phyloP scores from a whole-genome alignment of 2,888 invertebrate species.

The Stratiomys singularior region DNA sequence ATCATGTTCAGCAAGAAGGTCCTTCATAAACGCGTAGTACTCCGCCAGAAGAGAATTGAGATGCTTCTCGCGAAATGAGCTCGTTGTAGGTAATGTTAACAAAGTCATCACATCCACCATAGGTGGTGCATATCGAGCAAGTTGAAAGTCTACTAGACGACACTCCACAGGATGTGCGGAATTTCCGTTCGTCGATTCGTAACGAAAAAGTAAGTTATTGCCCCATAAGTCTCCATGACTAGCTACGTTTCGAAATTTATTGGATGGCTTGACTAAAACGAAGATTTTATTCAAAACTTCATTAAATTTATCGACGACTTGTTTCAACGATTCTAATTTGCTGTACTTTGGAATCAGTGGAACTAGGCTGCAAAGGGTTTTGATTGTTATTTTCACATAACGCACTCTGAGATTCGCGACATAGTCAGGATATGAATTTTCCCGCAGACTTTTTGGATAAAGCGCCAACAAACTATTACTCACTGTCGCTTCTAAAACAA shows the following conservation, averaged over 20 bases:
- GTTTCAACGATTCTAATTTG: conserved; percentile 53
- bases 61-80: conserved; percentile 65
- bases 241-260: conserved; percentile 63
- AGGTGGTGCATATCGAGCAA: conserved; percentile 73
- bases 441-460: conserved; percentile 59
- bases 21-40: conserved; percentile 69
- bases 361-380: conserved; percentile 19
- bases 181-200: conserved; percentile 55
- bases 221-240: conserved; percentile 67
- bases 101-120: conserved; percentile 70
- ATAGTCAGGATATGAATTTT: conserved; percentile 62
- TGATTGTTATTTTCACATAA: conserved; percentile 50
- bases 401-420: background rate
- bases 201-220: conserved; percentile 65
- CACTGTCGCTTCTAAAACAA: conserved; percentile 62
- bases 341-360: conserved; percentile 58
- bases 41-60: conserved; percentile 67
- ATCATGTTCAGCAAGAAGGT: conserved; percentile 63
- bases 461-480: conserved; percentile 56
- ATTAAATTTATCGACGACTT: conserved; percentile 57
- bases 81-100: conserved; percentile 67
- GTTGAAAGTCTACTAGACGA: conserved; percentile 76
- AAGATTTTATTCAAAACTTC: conserved; percentile 58
- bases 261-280: conserved; percentile 60
- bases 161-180: conserved; percentile 68